Evolutionary conservation across 2,888 invertebrate genomes (phyloP), one percentile per base, ranked within the genome.

Genomic region (Tetranychus truncatus): DNA sequence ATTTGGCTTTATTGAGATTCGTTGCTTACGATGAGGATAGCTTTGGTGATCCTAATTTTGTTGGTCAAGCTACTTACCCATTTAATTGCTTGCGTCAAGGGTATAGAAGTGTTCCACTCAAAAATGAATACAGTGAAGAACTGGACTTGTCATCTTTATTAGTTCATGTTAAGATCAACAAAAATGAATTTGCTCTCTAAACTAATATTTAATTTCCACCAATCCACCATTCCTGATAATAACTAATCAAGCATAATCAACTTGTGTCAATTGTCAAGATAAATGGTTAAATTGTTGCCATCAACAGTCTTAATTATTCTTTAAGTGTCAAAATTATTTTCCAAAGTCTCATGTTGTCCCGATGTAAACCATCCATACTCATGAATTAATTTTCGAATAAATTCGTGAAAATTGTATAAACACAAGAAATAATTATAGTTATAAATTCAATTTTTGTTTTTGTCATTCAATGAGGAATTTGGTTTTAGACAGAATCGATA

Each of bases 1-100:
- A 91, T 75, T 86, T 92, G 81, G 92, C 95, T 0, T 83, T 95
- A 73, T 84, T 84, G 6, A 86, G 95, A 66, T 95, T 96, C 83
- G 86, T 90, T 67, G 91, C 95, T 0, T 90, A 92, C 83, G 95
- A 95, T 83, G 95, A 95, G 83, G 97, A 99, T 82, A 91, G 95
- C 86, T 97, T 99, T 84, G 95, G 95, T 0, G 96, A 96, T 81
- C 91, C 89, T 15, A 95, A 95, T 85, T 95, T 96, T 83, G 90
- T 96, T 77, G 96, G 96, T 0, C 97, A 99, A 84, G 92, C 93
- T 67, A 92, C 92, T 15, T 95, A 89, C 84, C 94, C 96, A 0
- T 86, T 95, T 79, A 84, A 84, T 82, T 81, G 81, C 77, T 79
- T 82, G 69, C 78, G 81, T 72, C 75, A 77, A 74, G 80, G 80